These are phyloP conservation scores for Sceliomorpha sp. DNA, from an alignment of 2,888 invertebrate genomes.

Conservation along the genomic window DNA sequence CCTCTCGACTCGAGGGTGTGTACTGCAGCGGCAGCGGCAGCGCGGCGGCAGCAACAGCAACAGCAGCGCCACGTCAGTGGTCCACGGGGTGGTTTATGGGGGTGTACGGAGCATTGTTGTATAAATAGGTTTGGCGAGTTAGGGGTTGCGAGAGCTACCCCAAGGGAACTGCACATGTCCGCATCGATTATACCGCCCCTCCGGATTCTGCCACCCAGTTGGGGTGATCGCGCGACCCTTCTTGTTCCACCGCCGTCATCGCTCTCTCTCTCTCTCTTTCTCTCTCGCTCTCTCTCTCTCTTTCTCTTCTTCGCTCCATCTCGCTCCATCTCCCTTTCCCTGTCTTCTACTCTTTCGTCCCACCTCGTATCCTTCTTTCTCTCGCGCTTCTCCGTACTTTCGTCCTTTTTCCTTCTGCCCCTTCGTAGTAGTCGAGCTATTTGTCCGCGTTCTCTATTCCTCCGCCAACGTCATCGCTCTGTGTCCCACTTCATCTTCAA, in stretches of 20 bases:
- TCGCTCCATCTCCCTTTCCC: not conserved
- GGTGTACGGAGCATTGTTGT: conserved; percentile 79
- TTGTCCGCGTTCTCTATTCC: conserved; percentile 1
- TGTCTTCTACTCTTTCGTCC: conserved; percentile 4
- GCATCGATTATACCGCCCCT: conserved; percentile 78
- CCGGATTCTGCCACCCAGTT: conserved; percentile 50
- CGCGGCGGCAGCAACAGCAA: conserved; percentile 56
- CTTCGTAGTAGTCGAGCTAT: conserved; percentile 3
- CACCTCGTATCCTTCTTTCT: conserved; percentile 2
- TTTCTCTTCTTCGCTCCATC: conserved; percentile 1
- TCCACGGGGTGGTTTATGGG: conserved; percentile 78
- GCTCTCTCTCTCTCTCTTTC: conserved; percentile 13
- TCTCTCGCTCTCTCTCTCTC: conserved; percentile 5
- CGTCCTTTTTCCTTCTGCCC: conserved; percentile 5
- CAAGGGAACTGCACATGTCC: conserved; percentile 80
- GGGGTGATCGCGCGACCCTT: conserved; percentile 50
- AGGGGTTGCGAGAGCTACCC: conserved; percentile 77
- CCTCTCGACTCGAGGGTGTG: conserved; percentile 41
- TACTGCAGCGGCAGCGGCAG: conserved; percentile 30
- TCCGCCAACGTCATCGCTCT: too few species aligned
- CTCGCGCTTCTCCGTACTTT: not conserved
- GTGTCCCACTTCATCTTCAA: conserved; percentile 11
- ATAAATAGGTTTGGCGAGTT: conserved; percentile 81
- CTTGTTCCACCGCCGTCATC: conserved; percentile 27
- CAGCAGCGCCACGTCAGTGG: conserved; percentile 61